phyloP scores from a whole-genome alignment of 2,797 vertebrate genomes.

The Halcyon chelicuti region DNA sequence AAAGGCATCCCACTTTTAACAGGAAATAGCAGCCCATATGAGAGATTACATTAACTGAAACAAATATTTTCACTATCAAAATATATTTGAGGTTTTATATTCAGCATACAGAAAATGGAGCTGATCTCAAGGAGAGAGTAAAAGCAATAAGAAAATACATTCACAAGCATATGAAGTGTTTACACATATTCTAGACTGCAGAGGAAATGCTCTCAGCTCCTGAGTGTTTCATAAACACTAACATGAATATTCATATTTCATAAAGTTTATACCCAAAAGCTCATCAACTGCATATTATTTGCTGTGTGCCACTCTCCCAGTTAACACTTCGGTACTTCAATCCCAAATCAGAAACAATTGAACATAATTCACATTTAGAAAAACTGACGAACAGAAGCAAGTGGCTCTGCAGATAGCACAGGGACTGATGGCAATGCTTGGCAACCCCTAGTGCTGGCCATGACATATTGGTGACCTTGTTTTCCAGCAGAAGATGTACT shows the following conservation, averaged over 20 bases:
- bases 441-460: neutral
- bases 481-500: neutral
- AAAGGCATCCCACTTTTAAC: slow-evolving; percentile 15
- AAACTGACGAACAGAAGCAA: neutral
- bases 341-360: neutral
- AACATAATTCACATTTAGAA: neutral
- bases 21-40: slow-evolving; percentile 18
- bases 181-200: neutral
- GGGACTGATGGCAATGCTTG: neutral
- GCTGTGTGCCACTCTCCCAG: neutral
- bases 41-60: slow-evolving; percentile 8
- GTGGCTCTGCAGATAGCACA: neutral
- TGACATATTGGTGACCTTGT: neutral
- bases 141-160: neutral
- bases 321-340: neutral
- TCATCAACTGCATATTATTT: neutral
- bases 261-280: neutral
- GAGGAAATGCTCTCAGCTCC: neutral
- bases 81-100: neutral
- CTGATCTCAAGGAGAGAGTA: neutral
- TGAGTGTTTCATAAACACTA: neutral
- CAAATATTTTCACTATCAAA: slow-evolving; percentile 19
- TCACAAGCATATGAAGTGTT: neutral
- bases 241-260: slow-evolving; percentile 5
- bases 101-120: neutral